A percentile compares a stretch with the other conserved stretches of the same genome.
Conservation (phyloP, 1,140 invertebrate genomes). For the Aethina tumida region DNA sequence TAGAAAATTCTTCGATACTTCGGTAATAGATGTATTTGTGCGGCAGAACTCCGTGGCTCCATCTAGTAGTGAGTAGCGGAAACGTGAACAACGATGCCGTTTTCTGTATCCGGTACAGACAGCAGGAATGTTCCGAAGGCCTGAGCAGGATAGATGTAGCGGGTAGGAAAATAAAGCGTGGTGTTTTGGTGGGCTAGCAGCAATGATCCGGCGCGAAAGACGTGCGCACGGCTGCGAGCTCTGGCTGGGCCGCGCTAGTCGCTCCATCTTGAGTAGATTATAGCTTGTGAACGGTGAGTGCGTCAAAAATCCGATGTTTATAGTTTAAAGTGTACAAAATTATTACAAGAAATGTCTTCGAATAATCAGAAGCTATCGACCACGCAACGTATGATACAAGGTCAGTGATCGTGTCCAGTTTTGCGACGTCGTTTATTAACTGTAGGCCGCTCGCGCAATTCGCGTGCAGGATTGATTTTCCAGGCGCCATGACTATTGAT, state of each 20-base stretch:
- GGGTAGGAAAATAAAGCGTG: too few species aligned
- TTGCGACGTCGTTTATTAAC: slow-evolving; percentile 6
- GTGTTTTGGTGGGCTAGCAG: too few species aligned
- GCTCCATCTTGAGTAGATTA: slow-evolving; percentile 40
- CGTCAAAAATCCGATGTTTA: slow-evolving; percentile 37
- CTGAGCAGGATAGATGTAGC: too few species aligned
- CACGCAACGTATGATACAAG: slow-evolving; percentile 39
- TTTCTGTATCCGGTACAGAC: too few species aligned
- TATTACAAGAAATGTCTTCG: slow-evolving; percentile 37
- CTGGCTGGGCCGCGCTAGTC: slow-evolving; percentile 35
- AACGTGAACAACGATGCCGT: too few species aligned
- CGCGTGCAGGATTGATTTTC: slow-evolving; percentile 36
- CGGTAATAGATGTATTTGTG: too few species aligned
- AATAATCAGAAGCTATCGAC: slow-evolving; percentile 37
- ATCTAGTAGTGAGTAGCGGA: too few species aligned
- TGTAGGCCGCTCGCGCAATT: slow-evolving; percentile 25
- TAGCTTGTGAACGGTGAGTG: slow-evolving; percentile 37
- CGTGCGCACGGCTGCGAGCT: slow-evolving; percentile 32
- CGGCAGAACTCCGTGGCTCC: too few species aligned
- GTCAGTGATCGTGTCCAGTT: slow-evolving; percentile 28
- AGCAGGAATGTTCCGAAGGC: too few species aligned
- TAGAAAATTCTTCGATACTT: too few species aligned
- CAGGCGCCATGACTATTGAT: slow-evolving; percentile 40
- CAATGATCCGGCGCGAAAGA: slow-evolving; percentile 30
- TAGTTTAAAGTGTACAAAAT: slow-evolving; percentile 36